phyloP scores from a whole-genome alignment of 2,888 invertebrate species.

The Brachyptera putata region DNA sequence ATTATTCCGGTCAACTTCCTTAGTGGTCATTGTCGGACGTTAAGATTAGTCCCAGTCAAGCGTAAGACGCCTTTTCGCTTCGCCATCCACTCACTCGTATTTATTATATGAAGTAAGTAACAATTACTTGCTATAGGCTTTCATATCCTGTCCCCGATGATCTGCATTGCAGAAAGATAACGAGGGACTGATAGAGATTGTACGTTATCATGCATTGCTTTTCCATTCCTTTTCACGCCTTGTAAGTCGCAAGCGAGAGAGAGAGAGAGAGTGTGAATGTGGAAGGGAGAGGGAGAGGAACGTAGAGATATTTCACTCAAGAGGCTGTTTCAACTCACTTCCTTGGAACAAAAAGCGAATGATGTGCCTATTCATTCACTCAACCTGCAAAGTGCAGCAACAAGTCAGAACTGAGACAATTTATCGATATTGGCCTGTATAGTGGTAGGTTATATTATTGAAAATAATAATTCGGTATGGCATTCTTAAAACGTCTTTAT shows the following conservation, averaged over 20 bases:
- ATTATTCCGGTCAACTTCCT: slow-evolving; percentile 16
- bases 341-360: background rate
- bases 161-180: slow-evolving; percentile 22
- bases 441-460: too few species aligned
- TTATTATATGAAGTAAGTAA: slow-evolving; percentile 3
- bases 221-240: background rate
- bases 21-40: slow-evolving; percentile 2
- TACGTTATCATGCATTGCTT: background rate
- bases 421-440: too few species aligned
- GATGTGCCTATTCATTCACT: background rate
- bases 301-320: background rate
- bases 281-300: too few species aligned
- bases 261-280: too few species aligned
- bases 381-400: background rate
- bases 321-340: background rate
- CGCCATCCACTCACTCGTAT: slow-evolving; percentile 10
- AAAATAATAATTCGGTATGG: too few species aligned
- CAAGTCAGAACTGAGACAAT: too few species aligned
- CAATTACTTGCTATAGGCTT: slow-evolving; percentile 21
- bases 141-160: slow-evolving; percentile 29
- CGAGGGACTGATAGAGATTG: background rate
- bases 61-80: slow-evolving; percentile 9
- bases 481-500: too few species aligned
- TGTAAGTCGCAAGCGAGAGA: too few species aligned
- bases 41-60: slow-evolving; percentile 15